Percentiles rank a stretch among this genome's conserved stretches.
These are phyloP conservation scores for Stictocephala bisonia DNA, from an alignment of 2,888 invertebrate genomes.

Conservation along the genomic window DNA sequence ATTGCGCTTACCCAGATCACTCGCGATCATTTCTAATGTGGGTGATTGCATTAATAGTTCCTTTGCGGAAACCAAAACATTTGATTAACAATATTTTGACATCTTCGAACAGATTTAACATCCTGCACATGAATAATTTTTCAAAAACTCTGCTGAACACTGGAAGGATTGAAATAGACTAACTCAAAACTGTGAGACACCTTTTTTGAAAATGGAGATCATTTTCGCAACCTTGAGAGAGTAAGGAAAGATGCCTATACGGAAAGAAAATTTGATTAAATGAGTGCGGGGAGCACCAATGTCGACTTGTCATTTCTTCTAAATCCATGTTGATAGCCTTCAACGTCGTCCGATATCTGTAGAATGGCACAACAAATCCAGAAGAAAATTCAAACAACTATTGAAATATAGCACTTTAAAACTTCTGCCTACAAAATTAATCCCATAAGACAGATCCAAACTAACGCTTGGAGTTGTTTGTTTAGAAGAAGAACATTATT, in stretches of 20 bases:
- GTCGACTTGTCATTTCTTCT: not conserved
- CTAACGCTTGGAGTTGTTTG: too few species aligned
- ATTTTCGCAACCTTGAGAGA: not conserved
- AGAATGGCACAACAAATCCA: too few species aligned
- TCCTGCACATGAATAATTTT: slow-evolving; percentile 2
- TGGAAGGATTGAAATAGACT: not conserved
- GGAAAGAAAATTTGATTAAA: not conserved
- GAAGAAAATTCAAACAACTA: too few species aligned
- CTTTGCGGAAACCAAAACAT: not conserved
- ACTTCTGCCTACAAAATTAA: too few species aligned
- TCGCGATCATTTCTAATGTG: not conserved
- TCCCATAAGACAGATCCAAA: too few species aligned
- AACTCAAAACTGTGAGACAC: not conserved
- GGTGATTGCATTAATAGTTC: not conserved
- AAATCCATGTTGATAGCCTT: not conserved
- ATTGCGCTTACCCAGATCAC: not conserved
- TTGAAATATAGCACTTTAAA: too few species aligned
- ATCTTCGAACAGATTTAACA: not conserved
- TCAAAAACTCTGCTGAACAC: not conserved
- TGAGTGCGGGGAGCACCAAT: not conserved
- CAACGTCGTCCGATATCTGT: too few species aligned
- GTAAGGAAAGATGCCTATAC: not conserved
- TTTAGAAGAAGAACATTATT: too few species aligned
- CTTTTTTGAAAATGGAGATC: not conserved
- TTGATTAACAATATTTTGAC: not conserved